Evolutionary conservation across 2,888 invertebrate genomes (phyloP).

Genomic region (Loripinus fragilis): DNA sequence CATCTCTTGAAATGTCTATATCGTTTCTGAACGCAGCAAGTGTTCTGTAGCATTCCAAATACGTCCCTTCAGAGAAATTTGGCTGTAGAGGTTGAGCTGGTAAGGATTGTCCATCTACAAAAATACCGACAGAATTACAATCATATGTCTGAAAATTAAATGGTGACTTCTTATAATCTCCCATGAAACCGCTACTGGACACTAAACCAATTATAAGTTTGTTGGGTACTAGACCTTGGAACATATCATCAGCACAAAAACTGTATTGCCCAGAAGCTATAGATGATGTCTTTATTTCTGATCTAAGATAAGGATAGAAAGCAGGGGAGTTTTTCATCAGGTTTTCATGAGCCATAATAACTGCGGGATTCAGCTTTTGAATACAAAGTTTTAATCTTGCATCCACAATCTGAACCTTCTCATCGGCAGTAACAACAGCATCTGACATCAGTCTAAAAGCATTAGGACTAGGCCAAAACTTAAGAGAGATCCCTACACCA

Average conservation of each 20-base stretch:
- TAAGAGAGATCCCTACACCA: conserved; percentile 26
- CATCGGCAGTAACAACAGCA: conserved; percentile 20
- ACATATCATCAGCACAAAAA: conserved; percentile 33
- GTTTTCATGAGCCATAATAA: conserved; percentile 25
- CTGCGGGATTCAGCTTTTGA: conserved; percentile 31
- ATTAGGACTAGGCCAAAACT: conserved; percentile 35
- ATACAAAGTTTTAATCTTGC: no score
- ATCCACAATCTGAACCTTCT: conserved; percentile 15
- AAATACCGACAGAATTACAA: conserved; percentile 28
- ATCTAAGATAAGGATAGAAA: conserved; percentile 26
- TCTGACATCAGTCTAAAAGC: conserved; percentile 29
- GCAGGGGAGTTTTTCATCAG: conserved; percentile 18
- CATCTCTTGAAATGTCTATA: no score
- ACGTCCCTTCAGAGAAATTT: no score
- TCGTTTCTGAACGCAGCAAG: no score
- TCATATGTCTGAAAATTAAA: conserved; percentile 35
- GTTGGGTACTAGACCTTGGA: conserved; percentile 22
- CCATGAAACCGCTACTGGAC: conserved; percentile 27
- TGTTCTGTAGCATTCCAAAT: no score
- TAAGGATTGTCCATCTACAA: no score
- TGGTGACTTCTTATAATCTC: conserved; percentile 24
- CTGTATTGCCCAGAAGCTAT: conserved; percentile 29
- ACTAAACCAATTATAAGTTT: conserved; percentile 38
- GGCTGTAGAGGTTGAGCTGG: no score
- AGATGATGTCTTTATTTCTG: conserved; percentile 16